Evolutionary conservation across 2,888 invertebrate genomes (phyloP).

Genomic region (Plebejus anna): DNA sequence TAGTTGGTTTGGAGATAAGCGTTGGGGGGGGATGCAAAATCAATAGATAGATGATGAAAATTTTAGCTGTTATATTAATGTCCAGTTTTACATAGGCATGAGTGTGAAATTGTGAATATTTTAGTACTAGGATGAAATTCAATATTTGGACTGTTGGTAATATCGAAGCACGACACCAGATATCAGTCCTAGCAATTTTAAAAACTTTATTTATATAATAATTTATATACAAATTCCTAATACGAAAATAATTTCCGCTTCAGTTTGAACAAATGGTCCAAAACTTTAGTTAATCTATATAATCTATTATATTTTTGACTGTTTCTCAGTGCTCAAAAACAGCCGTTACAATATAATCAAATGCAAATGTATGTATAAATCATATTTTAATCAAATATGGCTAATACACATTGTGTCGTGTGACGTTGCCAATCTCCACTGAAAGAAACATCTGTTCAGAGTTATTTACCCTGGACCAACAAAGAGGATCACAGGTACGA

Average conservation of each 20-base stretch:
- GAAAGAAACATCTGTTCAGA: conserved; percentile 6
- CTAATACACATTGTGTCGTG: too few species aligned
- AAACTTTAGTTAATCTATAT: too few species aligned
- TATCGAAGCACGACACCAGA: too few species aligned
- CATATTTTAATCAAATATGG: neutral
- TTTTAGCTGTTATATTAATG: neutral
- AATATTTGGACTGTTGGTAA: too few species aligned
- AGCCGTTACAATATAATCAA: neutral
- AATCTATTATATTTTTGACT: too few species aligned
- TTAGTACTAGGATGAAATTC: neutral
- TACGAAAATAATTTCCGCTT: too few species aligned
- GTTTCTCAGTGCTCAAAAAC: neutral
- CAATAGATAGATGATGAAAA: neutral
- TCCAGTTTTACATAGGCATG: neutral
- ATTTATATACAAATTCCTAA: too few species aligned
- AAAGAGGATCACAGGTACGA: neutral
- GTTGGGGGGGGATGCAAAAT: neutral
- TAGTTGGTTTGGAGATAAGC: too few species aligned
- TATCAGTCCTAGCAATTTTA: too few species aligned
- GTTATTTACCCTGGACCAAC: neutral
- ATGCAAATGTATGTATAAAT: neutral
- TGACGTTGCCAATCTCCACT: conserved; percentile 20
- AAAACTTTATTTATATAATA: too few species aligned
- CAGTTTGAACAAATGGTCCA: too few species aligned
- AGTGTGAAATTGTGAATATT: neutral